phyloP scores from a whole-genome alignment of 2,888 invertebrate genomes.

The Lochmaea crataegi region DNA sequence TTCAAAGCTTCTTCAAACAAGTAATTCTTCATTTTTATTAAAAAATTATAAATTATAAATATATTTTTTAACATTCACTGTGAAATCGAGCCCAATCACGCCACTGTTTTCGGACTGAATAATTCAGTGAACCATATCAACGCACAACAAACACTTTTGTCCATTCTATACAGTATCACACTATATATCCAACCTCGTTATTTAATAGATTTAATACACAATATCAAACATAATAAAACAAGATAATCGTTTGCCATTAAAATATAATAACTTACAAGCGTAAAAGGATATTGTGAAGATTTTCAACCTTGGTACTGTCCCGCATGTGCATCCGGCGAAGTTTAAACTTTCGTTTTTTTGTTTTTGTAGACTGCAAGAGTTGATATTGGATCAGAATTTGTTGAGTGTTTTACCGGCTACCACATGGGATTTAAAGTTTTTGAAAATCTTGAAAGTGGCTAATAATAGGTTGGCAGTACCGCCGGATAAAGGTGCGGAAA shows the following conservation, averaged over 20 bases:
- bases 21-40: no score
- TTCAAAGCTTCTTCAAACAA: no score
- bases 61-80: background rate
- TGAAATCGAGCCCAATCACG: background rate
- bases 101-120: slow-evolving; percentile 14
- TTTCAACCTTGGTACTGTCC: slow-evolving; percentile 60
- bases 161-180: slow-evolving; percentile 4
- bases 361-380: slow-evolving; percentile 75
- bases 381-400: slow-evolving; percentile 79
- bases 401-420: slow-evolving; percentile 73
- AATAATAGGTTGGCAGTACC: slow-evolving; percentile 68
- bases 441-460: slow-evolving; percentile 72
- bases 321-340: slow-evolving; percentile 62
- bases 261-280: slow-evolving; percentile 12
- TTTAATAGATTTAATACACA: slow-evolving; percentile 5
- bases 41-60: background rate
- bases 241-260: background rate
- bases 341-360: slow-evolving; percentile 55
- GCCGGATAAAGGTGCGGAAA: slow-evolving; percentile 67
- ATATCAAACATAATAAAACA: background rate
- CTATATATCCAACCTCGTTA: background rate
- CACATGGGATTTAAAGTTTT: slow-evolving; percentile 70
- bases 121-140: slow-evolving; percentile 21
- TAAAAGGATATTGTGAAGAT: slow-evolving; percentile 49
- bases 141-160: slow-evolving; percentile 10